Evolutionary conservation across 2,797 vertebrate species (phyloP).

Genomic region (Xyrichtys novacula): DNA sequence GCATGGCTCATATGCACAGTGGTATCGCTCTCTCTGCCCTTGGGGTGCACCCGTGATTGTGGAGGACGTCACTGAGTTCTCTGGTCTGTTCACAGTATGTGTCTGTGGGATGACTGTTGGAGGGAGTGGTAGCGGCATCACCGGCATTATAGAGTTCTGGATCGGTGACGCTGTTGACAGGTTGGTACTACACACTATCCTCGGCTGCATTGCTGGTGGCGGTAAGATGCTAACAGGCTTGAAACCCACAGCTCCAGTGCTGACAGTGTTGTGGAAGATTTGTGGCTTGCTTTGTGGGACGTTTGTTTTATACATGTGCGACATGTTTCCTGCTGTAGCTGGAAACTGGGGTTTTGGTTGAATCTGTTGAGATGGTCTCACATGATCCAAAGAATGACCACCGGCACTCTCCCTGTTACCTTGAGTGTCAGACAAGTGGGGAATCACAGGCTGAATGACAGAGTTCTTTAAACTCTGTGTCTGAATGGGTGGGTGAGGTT

Average conservation of each 20-base stretch:
- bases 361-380: constrained; percentile 51
- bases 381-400: constrained; percentile 53
- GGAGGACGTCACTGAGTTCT: constrained; percentile 45
- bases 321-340: constrained; percentile 54
- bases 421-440: constrained; percentile 44
- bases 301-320: constrained; percentile 49
- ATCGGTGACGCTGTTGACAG: constrained; percentile 31
- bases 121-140: constrained; percentile 69
- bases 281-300: constrained; percentile 58
- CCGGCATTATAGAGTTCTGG: constrained; percentile 51
- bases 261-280: constrained; percentile 58
- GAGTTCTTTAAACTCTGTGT: constrained; percentile 52
- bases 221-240: constrained; percentile 45
- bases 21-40: constrained; percentile 85
- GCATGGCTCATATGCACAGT: constrained; percentile 92
- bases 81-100: constrained; percentile 49
- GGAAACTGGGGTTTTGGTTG: constrained; percentile 63
- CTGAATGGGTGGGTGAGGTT: constrained; percentile 23
- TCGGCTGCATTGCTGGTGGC: constrained; percentile 44
- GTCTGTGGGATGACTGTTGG: constrained; percentile 60
- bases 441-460: constrained; percentile 58
- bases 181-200: constrained; percentile 51
- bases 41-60: constrained; percentile 24
- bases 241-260: constrained; percentile 49
- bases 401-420: constrained; percentile 31